A percentile compares a stretch with the other conserved stretches of the same genome.
These are phyloP conservation scores for Phylloscopus collybita DNA, from an alignment of 2,797 vertebrate genomes.

Conservation along the genomic window DNA sequence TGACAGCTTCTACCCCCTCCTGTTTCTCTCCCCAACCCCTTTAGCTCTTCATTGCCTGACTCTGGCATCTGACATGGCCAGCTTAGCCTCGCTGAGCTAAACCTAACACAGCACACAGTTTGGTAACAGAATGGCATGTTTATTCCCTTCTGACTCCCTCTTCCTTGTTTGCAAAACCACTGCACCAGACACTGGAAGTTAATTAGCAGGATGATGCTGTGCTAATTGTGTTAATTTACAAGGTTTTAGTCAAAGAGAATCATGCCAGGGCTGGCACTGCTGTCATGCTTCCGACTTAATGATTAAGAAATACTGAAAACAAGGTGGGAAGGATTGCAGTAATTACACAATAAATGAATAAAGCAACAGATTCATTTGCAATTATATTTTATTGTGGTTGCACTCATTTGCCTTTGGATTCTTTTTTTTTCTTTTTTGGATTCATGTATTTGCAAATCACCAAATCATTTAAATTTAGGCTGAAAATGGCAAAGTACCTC, in stretches of 20 bases:
- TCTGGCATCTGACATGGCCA: constrained; percentile 79
- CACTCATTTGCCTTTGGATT: constrained; percentile 78
- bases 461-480: constrained; percentile 73
- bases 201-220: constrained; percentile 98
- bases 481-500: constrained; percentile 64
- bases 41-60: constrained; percentile 74
- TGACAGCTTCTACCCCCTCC: constrained; percentile 71
- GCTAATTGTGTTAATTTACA: constrained; percentile 99
- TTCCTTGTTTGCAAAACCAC: constrained; percentile 88
- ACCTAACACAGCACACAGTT: constrained; percentile 79
- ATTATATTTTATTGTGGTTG: constrained; percentile 81
- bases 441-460: constrained; percentile 71
- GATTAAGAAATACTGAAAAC: constrained; percentile 90
- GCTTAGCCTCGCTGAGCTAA: constrained; percentile 77
- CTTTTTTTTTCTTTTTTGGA: constrained; percentile 47
- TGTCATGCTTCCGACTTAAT: constrained; percentile 92
- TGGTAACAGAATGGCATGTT: constrained; percentile 88
- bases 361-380: constrained; percentile 84
- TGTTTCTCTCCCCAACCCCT: constrained; percentile 61
- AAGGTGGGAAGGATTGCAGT: constrained; percentile 86
- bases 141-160: constrained; percentile 87
- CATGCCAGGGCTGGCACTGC: constrained; percentile 88
- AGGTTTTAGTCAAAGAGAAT: constrained; percentile 98
- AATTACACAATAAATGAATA: constrained; percentile 87
- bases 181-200: constrained; percentile 90